These are phyloP conservation scores for Henricia sp. DNA, from an alignment of 53 echinoderm and acorn worm species.

Conservation along the genomic window DNA sequence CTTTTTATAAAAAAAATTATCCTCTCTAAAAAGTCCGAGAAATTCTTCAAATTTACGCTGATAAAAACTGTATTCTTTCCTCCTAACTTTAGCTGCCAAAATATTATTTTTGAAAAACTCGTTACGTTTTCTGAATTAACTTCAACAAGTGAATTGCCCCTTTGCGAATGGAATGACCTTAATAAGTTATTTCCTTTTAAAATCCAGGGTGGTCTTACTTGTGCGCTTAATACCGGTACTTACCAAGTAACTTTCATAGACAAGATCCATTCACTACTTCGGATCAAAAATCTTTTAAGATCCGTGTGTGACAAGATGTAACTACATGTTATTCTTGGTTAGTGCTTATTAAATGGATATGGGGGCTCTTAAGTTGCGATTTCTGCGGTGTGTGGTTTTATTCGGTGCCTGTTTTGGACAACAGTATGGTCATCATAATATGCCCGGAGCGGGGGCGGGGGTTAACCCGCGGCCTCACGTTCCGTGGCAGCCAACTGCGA, in stretches of 20 bases:
- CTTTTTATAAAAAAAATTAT: too few species aligned
- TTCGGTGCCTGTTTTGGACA: constrained; percentile 23
- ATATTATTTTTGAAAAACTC: too few species aligned
- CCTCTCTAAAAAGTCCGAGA: too few species aligned
- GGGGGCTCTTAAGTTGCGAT: neutral
- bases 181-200: constrained; percentile 32
- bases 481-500: neutral
- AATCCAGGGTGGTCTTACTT: neutral
- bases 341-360: neutral
- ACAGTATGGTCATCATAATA: constrained; percentile 46
- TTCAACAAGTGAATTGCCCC: neutral
- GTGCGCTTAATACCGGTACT: neutral
- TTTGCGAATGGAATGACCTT: constrained; percentile 31
- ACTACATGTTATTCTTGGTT: neutral
- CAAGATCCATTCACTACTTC: constrained; percentile 18
- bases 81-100: too few species aligned
- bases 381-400: constrained; percentile 6
- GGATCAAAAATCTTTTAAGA: too few species aligned
- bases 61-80: too few species aligned
- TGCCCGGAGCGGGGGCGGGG: constrained; percentile 29
- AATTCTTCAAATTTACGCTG: too few species aligned
- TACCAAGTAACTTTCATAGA: too few species aligned
- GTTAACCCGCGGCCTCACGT: neutral
- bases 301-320: neutral
- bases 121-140: too few species aligned